These are phyloP conservation scores for Parambassis ranga DNA, from an alignment of 2,797 vertebrate genomes.

Conservation along the genomic window DNA sequence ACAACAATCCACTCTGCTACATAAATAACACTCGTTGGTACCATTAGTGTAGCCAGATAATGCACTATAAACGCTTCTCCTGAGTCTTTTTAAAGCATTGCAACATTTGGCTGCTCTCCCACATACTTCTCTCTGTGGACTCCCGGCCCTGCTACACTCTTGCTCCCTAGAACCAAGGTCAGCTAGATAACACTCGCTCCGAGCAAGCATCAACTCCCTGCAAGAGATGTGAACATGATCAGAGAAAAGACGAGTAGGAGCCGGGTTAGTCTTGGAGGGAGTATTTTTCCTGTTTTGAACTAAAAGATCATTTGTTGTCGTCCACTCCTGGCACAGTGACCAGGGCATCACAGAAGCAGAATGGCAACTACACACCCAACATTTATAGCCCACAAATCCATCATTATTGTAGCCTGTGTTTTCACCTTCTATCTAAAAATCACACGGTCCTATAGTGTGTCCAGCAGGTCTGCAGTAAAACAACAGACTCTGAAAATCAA, in stretches of 20 bases:
- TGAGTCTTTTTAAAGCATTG: conserved; percentile 26
- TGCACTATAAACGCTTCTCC: conserved; percentile 24
- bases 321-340: background rate
- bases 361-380: background rate
- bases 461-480: conserved; percentile 31
- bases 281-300: conserved; percentile 24
- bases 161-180: conserved; percentile 58
- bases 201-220: conserved; percentile 34
- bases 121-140: conserved; percentile 52
- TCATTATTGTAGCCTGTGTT: conserved; percentile 24
- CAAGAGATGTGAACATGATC: conserved; percentile 36
- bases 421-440: conserved; percentile 45
- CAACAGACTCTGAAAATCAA: conserved; percentile 31
- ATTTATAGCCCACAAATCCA: background rate
- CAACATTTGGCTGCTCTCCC: conserved; percentile 35
- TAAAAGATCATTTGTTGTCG: conserved; percentile 10
- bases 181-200: conserved; percentile 46
- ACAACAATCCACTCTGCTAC: conserved; percentile 10
- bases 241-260: conserved; percentile 17
- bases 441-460: conserved; percentile 49
- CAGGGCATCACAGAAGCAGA: background rate
- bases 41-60: conserved; percentile 14
- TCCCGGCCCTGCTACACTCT: conserved; percentile 44
- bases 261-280: conserved; percentile 12
- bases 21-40: conserved; percentile 15